Base-by-base conservation (phyloP, 2,113 vertebrate genomes). In the Ibidorhyncha struthersii region DNA sequence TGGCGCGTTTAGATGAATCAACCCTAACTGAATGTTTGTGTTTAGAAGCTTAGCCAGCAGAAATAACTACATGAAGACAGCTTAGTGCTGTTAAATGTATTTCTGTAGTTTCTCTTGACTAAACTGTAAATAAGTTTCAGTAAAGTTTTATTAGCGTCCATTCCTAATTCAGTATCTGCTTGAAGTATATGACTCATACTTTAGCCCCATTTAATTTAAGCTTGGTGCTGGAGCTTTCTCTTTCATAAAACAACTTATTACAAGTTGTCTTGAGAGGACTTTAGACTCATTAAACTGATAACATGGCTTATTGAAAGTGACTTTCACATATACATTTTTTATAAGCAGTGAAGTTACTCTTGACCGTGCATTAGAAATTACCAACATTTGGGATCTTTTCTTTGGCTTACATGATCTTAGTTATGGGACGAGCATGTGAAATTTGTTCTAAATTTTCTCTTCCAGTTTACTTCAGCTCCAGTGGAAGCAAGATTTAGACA, bases 401-500 rank as follows among this genome's bases (percentile, higher is more conserved):
- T 72, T 85, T 16, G 50, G 4, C 55, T 79, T 71, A 63, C 0
- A 1, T 53, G 13, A 49, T 77, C 41, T 79, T 23, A 23, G 7
- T 55, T 82, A 40, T 45, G 23, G 14, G n/a, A 91, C 40, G 27
- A 50, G 8, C 67, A 67, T 72, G 22, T 84, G 56, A 90, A 66
- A 15, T 53, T 56, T 93, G 23, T 86, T 92, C 82, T 13, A 71
- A 76, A 50, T 87, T 82, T 49, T 58, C 36, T 77, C 41, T 91
- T 98, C 17, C 94, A 99, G 99, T 97, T 98, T 99, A 97, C 98
- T 99, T 98, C 99, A 99, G 96, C 99, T 99, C 82, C 99, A 99
- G 89, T 99, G 99, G 99, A 99, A 99, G 95, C 99, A 99, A 97
- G 99, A 99, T 96, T 98, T 99, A 70, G 99, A 99, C 93, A 98